Percentiles rank a stretch among this genome's conserved stretches.
phyloP scores from a whole-genome alignment of 2,888 invertebrate species.

The Cylloceria caligata region DNA sequence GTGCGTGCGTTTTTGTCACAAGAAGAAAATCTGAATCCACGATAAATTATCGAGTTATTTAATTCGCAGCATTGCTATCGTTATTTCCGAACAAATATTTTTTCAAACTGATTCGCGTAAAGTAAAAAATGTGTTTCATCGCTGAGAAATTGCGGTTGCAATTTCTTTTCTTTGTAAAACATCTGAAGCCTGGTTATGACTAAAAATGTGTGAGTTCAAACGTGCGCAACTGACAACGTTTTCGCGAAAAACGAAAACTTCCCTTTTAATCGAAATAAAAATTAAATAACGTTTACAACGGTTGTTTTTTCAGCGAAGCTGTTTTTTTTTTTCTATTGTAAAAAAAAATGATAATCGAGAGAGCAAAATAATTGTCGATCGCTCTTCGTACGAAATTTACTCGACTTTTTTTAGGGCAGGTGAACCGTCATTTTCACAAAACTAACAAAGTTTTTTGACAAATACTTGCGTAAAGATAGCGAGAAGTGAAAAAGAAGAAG shows the following conservation, averaged over 20 bases:
- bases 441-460: conserved; percentile 29
- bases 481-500: neutral
- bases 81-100: neutral
- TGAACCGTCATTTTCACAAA: conserved; percentile 33
- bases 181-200: neutral
- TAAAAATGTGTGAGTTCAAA: conserved; percentile 28
- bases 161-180: neutral
- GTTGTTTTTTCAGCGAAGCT: conserved; percentile 13
- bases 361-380: conserved; percentile 43
- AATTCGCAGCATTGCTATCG: conserved; percentile 2
- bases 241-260: too few species aligned
- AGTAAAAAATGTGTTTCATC: neutral
- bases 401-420: conserved; percentile 1
- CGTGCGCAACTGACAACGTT: conserved; percentile 13
- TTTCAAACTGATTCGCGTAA: conserved; percentile 2
- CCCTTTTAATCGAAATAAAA: conserved; percentile 3
- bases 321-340: neutral
- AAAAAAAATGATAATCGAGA: conserved; percentile 36
- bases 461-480: neutral
- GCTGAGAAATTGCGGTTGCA: neutral
- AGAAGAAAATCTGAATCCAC: conserved; percentile 3
- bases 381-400: conserved; percentile 75
- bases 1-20: neutral
- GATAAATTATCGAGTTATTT: neutral
- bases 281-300: neutral